These are phyloP conservation scores for Steromphala cineraria DNA, from an alignment of 2,888 invertebrate genomes.

Conservation along the genomic window DNA sequence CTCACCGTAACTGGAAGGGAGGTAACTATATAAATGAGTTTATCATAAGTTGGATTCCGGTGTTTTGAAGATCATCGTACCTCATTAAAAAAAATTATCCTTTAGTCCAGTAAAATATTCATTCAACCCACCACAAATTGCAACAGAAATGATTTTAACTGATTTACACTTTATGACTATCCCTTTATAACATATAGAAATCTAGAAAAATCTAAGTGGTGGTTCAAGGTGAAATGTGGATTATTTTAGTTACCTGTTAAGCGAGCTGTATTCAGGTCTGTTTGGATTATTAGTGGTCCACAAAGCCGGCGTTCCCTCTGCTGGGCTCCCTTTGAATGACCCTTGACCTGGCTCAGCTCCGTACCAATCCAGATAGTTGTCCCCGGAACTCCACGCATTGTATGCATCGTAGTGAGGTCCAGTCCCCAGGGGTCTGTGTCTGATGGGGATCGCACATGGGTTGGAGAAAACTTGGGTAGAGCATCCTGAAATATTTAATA, in stretches of 20 bases:
- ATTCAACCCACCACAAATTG: too few relatives aligned
- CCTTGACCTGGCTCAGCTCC: slow-evolving; percentile 67
- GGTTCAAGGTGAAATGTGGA: too few relatives aligned
- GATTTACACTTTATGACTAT: too few relatives aligned
- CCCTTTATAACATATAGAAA: too few relatives aligned
- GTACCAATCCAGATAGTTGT: slow-evolving; percentile 67
- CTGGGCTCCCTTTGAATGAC: slow-evolving; percentile 44
- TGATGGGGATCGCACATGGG: slow-evolving; percentile 65
- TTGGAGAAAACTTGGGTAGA: slow-evolving; percentile 41
- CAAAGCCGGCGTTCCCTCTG: slow-evolving; percentile 64
- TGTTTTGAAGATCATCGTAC: too few relatives aligned
- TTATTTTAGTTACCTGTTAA: slow-evolving; percentile 54
- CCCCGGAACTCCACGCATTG: slow-evolving; percentile 65
- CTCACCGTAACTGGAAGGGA: slow-evolving; percentile 71
- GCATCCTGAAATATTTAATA: slow-evolving; percentile 51
- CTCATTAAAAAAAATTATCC: too few relatives aligned
- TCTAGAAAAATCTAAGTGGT: too few relatives aligned
- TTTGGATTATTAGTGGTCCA: slow-evolving; percentile 69
- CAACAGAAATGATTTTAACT: too few relatives aligned
- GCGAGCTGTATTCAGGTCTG: slow-evolving; percentile 46
- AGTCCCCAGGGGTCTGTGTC: slow-evolving; percentile 43
- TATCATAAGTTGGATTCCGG: too few relatives aligned
- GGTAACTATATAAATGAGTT: too few relatives aligned
- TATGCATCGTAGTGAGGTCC: slow-evolving; percentile 53
- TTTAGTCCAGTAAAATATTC: too few relatives aligned